phyloP scores from a whole-genome alignment of 2,797 vertebrate genomes.

The Mionectes olivaceus region DNA sequence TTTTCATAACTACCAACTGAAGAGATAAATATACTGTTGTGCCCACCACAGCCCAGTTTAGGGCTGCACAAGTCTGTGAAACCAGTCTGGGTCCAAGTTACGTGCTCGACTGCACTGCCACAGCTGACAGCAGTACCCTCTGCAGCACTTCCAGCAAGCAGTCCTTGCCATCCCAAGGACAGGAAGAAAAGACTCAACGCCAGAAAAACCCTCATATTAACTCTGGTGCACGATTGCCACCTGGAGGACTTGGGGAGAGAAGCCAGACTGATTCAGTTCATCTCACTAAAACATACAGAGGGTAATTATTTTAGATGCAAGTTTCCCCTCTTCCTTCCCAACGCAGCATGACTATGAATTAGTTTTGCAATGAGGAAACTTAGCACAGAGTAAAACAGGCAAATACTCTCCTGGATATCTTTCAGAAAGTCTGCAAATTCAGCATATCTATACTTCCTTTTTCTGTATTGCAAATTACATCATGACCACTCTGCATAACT shows the following conservation, averaged over 20 bases:
- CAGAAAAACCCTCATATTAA: background rate
- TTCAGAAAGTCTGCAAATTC: background rate
- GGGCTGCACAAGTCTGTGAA: background rate
- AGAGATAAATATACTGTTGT: background rate
- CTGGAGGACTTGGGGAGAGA: conserved; percentile 55
- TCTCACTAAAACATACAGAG: accelerated
- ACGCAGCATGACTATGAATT: background rate
- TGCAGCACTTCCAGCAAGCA: background rate
- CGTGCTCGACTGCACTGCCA: background rate
- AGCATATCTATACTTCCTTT: background rate
- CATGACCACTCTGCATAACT: background rate
- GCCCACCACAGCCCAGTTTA: background rate
- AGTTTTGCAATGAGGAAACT: background rate
- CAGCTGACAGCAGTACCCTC: background rate
- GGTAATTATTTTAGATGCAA: background rate
- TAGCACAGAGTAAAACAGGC: background rate
- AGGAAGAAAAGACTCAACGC: background rate
- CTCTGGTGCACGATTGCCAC: conserved; percentile 59
- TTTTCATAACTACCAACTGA: background rate
- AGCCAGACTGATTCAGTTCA: background rate
- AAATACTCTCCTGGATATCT: background rate
- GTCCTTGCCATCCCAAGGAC: background rate
- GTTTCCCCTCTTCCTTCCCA: background rate
- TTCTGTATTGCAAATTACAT: background rate
- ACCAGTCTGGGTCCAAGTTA: background rate